Evolutionary conservation across 2,113 vertebrate species (phyloP).

Genomic region (Vulpes ferrilata): DNA sequence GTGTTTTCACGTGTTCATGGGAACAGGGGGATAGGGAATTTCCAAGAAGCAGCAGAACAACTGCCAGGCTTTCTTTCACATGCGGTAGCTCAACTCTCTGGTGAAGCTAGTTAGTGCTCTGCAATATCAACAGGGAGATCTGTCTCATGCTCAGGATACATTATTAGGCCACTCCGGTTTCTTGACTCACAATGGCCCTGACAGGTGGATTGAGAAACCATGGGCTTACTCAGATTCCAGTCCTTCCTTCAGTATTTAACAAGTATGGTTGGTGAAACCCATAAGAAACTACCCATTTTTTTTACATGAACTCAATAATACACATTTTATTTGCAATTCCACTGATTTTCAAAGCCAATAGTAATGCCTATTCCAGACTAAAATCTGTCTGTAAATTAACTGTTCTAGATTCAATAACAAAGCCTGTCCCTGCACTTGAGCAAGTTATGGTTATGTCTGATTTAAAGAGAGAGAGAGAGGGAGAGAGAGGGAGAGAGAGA

Average conservation of each 20-base stretch:
- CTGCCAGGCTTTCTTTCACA: neutral
- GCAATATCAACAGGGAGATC: rapidly evolving
- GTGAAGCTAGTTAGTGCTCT: neutral
- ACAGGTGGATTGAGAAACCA: neutral
- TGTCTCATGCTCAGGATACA: neutral
- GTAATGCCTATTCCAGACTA: neutral
- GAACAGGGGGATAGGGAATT: neutral
- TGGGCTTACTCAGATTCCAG: neutral
- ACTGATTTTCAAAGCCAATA: neutral
- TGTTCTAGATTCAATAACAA: slow-evolving; percentile 18
- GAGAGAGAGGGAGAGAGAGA: too few species aligned
- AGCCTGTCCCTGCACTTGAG: neutral
- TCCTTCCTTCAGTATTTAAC: neutral
- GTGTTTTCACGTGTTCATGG: neutral
- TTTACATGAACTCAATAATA: neutral
- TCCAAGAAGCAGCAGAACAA: neutral
- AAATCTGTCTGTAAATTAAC: neutral
- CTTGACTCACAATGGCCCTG: neutral
- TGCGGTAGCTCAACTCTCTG: neutral
- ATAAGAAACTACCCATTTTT: neutral
- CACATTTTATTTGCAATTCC: neutral
- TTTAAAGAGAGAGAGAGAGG: neutral
- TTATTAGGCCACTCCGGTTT: neutral
- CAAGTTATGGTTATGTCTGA: neutral
- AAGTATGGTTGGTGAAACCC: neutral